These are phyloP conservation scores for Anas georgica DNA, from an alignment of 2,797 vertebrate genomes.

Conservation along the genomic window DNA sequence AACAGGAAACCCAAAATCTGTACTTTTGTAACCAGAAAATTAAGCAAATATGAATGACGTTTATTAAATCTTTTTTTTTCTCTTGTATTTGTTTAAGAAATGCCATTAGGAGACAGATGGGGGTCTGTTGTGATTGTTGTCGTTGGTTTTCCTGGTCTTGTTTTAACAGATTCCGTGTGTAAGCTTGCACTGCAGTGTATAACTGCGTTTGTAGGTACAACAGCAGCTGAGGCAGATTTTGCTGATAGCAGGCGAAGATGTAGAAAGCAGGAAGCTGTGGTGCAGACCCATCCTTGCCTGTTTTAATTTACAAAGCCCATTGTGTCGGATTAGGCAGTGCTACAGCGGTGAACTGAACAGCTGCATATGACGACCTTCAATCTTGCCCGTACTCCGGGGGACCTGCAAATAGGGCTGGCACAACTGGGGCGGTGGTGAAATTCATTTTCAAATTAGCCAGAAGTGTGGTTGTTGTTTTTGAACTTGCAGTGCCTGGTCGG, in stretches of 20 bases:
- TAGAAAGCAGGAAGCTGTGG: constrained; percentile 74
- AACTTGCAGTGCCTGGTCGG: not conserved
- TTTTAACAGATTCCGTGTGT: not conserved
- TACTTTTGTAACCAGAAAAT: not conserved
- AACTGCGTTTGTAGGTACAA: not conserved
- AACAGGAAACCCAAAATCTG: not conserved
- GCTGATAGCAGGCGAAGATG: constrained; percentile 31
- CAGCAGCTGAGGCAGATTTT: constrained; percentile 1
- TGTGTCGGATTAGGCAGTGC: not conserved
- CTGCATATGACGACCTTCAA: not conserved
- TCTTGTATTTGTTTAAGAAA: not conserved
- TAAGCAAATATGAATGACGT: not conserved
- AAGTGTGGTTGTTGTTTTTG: not conserved
- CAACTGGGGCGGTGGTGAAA: not conserved
- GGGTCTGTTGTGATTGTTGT: not conserved
- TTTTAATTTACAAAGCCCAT: constrained; percentile 33
- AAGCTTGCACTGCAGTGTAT: not conserved
- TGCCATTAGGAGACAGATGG: not conserved
- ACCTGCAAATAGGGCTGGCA: not conserved
- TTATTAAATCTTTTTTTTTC: not conserved
- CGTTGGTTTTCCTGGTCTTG: not conserved
- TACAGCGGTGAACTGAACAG: not conserved
- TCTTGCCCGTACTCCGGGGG: not conserved
- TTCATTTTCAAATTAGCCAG: not conserved
- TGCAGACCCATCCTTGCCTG: constrained; percentile 32